These are phyloP conservation scores for Stegana nigrithorax DNA, from an alignment of 2,888 invertebrate genomes.

Conservation along the genomic window DNA sequence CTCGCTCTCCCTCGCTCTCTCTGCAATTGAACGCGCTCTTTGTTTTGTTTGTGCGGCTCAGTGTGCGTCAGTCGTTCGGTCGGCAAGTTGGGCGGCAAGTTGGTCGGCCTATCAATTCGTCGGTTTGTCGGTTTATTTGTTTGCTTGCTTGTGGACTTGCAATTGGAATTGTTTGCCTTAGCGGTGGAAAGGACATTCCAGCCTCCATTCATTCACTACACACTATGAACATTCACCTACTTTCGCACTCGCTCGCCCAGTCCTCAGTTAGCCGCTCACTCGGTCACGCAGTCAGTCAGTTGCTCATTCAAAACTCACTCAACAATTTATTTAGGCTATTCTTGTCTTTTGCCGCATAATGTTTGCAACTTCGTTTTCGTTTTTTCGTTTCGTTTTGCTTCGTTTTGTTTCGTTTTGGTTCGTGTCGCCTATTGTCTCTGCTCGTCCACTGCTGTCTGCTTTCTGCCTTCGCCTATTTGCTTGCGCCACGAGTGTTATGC, in stretches of 20 bases:
- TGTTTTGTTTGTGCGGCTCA: background rate
- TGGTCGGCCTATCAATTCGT: background rate
- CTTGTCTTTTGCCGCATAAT: background rate
- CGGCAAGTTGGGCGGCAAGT: background rate
- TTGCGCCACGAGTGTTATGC: too few species aligned
- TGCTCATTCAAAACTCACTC: background rate
- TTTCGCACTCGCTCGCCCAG: background rate
- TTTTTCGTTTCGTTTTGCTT: background rate
- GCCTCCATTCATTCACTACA: background rate
- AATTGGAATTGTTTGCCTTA: background rate
- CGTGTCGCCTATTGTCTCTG: background rate
- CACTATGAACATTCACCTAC: too few species aligned
- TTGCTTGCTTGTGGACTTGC: too few species aligned
- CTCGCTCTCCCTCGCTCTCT: background rate
- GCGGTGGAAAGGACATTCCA: background rate
- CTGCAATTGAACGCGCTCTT: background rate
- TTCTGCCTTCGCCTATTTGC: too few species aligned
- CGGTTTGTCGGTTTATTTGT: background rate
- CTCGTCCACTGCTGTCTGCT: background rate
- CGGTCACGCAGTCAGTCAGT: background rate
- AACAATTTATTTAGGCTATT: background rate
- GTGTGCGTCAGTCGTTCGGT: background rate
- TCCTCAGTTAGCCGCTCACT: background rate
- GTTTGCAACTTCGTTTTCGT: background rate
- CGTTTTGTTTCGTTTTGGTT: background rate